A percentile compares a stretch with the other conserved stretches of the same genome.
These are phyloP conservation scores for Megathymus violae DNA, from an alignment of 1,140 invertebrate genomes.

Conservation along the genomic window DNA sequence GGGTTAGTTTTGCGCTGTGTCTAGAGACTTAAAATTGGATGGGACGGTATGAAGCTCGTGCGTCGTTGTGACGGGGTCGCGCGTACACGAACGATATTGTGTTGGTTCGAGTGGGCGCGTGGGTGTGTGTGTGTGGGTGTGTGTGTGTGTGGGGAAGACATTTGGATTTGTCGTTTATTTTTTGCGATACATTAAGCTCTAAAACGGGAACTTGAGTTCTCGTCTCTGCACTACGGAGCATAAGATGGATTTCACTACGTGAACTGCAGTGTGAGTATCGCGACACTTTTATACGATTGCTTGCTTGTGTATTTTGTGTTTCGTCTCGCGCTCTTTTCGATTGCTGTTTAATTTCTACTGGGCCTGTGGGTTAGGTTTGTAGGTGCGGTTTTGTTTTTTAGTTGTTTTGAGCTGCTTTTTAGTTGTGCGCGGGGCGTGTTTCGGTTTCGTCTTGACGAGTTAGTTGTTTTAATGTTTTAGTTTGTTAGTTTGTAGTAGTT, in stretches of 20 bases:
- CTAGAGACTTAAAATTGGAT: constrained; percentile 36
- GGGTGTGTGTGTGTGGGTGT: too few relatives aligned
- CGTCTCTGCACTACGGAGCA: background rate
- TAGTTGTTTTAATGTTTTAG: constrained; percentile 41
- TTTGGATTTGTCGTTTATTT: constrained; percentile 45
- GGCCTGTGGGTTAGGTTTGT: constrained; percentile 36
- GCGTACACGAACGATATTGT: constrained; percentile 36
- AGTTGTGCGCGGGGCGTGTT: constrained; percentile 39
- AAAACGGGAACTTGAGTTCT: constrained; percentile 1
- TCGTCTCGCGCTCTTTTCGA: constrained; percentile 42
- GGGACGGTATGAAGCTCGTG: constrained; percentile 13
- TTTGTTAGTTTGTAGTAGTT: constrained; percentile 56
- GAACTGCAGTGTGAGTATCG: constrained; percentile 10
- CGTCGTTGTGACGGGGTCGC: constrained; percentile 15
- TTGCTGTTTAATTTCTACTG: constrained; percentile 49
- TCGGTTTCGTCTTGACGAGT: constrained; percentile 41
- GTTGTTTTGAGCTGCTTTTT: constrained; percentile 43
- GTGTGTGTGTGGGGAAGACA: constrained; percentile 48
- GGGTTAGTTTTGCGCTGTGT: constrained; percentile 51
- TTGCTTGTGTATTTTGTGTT: constrained; percentile 23
- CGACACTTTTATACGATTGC: constrained; percentile 17
- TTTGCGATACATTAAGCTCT: constrained; percentile 32
- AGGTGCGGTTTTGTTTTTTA: constrained; percentile 44
- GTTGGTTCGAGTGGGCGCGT: constrained; percentile 35
- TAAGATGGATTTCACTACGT: constrained; percentile 32